phyloP scores from a whole-genome alignment of 2,797 vertebrate species.

The Macrochelys suwanniensis region DNA sequence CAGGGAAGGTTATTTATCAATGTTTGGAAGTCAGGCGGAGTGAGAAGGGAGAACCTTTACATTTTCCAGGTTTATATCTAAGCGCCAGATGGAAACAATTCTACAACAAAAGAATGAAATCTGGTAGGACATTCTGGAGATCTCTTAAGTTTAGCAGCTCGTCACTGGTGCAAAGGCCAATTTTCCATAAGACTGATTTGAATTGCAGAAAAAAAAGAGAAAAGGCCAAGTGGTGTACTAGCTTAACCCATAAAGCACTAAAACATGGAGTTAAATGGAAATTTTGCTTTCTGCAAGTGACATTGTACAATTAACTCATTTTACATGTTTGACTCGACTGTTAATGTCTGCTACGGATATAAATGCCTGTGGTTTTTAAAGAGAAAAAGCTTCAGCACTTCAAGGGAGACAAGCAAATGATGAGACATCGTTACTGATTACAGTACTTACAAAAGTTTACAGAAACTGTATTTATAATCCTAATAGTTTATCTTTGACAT shows the following conservation, averaged over 20 bases:
- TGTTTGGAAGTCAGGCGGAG: conserved; percentile 78
- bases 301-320: not conserved
- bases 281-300: conserved; percentile 22
- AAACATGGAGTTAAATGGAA: conserved; percentile 31
- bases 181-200: conserved; percentile 83
- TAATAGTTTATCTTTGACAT: conserved; percentile 42
- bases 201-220: conserved; percentile 77
- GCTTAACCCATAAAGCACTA: conserved; percentile 75
- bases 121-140: conserved; percentile 82
- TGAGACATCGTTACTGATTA: conserved; percentile 43
- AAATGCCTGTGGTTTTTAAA: conserved; percentile 43
- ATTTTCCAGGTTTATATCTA: conserved; percentile 76
- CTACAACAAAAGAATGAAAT: conserved; percentile 83
- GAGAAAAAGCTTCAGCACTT: conserved; percentile 55
- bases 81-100: conserved; percentile 83
- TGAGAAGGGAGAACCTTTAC: conserved; percentile 72
- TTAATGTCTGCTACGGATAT: conserved; percentile 19
- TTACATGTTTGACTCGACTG: conserved; percentile 21
- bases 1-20: conserved; percentile 70
- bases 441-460: conserved; percentile 46
- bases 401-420: conserved; percentile 11
- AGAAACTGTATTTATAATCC: conserved; percentile 48
- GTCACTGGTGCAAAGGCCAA: conserved; percentile 76
- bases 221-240: conserved; percentile 58
- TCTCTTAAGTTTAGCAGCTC: conserved; percentile 79